Base-by-base conservation (phyloP, 35 echinoderm and acorn worm genomes). In the Acanthaster planci region DNA sequence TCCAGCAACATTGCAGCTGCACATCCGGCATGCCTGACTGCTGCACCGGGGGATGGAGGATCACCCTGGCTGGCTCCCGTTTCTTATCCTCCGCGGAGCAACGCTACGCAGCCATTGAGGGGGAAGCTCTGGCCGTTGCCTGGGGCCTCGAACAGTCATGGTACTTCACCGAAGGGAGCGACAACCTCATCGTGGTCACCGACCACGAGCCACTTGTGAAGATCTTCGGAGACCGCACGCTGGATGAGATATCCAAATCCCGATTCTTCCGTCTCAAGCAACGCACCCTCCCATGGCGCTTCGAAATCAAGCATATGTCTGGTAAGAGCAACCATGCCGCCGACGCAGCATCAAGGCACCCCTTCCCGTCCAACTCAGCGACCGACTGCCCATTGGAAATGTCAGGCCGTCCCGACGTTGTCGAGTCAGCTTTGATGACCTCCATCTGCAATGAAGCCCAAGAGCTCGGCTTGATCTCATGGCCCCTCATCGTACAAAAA, bases 1-100 rank as follows among this genome's bases (percentile, higher is more conserved):
- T 89, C 16, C 87, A 89, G 38, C 76, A 89, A 53, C 87, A 89
- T 39, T 90, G 89, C 21, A 76, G 19, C 29, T 90, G 89, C 67
- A 3, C 52, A 2, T 47, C 3, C 18, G 19, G 36, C 53, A 57
- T 37, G 3, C 89, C 89, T 40, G 85, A 85, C 37, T 90, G 88
- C 51, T 84, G 88, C 52, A 77, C 84, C 39, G 51, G 56, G 21
- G 87, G 87, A 38, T 89, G 87, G 87, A 89, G 32, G 19, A 42
- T 89, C 5, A 89, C 82, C 14, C 89, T 80, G 19, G 89, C 85
- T 22, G 89, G 89, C 5, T 78, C 56, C 21, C 35, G 67, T 5
- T 89, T 89, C 60, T 75, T 80, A 2, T 40, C 44, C 18, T 23
- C 36, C 21, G 89, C 89, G 2, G 89, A 90, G 35, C 78, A 67